Base-by-base conservation (phyloP, 2,113 vertebrate genomes). In the Addax nasomaculatus region DNA sequence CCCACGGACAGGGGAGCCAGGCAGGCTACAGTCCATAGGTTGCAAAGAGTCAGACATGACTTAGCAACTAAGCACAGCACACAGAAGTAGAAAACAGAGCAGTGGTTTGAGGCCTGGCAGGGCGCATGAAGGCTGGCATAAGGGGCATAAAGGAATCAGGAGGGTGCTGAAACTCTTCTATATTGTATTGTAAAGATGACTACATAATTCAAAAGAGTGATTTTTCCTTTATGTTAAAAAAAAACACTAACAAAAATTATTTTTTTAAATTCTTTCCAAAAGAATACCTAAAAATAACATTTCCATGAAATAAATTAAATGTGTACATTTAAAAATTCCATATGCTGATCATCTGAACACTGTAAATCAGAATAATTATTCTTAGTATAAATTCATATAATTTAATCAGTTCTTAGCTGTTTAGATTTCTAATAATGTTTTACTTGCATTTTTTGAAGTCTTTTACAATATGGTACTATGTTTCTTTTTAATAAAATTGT, bases 351-450 rank as follows among this genome's bases (percentile, higher is more conserved):
- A 89, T 43, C 49, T 84, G 43, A 33, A 95, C 27, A 45, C 86
- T 64, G 12, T 53, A 97, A 93, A 51, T 39, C 90, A 88, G 9
- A 87, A 83, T 47, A 81, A 70, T 78, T 89, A 95, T 89, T 91
- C 23, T 62, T 58, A 15, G 36, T 43, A 58, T 87, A 84, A 91
- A 92, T 73, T 70, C 55, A 87, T 5, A 86, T 30, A 76, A 87
- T 33, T 87, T 70, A 84, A 70, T 94, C 17, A 64, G 55, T 85
- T 51, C 58, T 87, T 73, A 80, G 43, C 43, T 89, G 1, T 81
- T 97, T 93, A 92, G 57, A 88, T 67, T 86, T 93, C 80, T 85
- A 96, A 85, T 36, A 62, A 73, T 53, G 49, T 17, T 2, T 30
- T 57, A 47, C 12, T 58, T 89, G 51, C 7, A 81, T 86, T 96